A percentile compares a stretch with the other conserved stretches of the same genome.
Evolutionary conservation across 2,888 invertebrate species (phyloP).

Genomic region (Cloeon dipterum): DNA sequence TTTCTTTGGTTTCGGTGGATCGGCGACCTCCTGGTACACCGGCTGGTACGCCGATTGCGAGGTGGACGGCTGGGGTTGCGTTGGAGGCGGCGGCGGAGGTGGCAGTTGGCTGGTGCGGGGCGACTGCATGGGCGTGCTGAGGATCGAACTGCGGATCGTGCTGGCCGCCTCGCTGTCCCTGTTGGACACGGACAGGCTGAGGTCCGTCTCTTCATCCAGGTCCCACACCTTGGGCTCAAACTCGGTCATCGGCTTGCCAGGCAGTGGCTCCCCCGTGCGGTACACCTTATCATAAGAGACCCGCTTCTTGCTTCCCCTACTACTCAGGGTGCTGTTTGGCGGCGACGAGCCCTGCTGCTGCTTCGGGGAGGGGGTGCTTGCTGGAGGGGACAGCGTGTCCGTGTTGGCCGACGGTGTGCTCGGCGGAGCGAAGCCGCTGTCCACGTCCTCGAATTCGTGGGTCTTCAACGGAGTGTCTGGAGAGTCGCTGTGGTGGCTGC

Average conservation of each 20-base stretch:
- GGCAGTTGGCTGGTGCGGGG: not conserved
- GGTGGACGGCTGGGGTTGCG: not conserved
- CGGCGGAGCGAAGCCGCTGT: not conserved
- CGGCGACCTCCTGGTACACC: not conserved
- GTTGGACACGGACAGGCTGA: not conserved
- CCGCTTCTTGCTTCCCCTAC: slow-evolving; percentile 12
- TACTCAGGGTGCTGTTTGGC: not conserved
- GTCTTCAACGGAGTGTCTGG: not conserved
- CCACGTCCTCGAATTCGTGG: slow-evolving; percentile 1
- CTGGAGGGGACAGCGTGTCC: not conserved
- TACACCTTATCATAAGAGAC: slow-evolving; percentile 61
- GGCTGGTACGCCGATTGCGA: not conserved
- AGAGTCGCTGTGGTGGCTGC: not conserved
- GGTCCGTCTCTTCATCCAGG: slow-evolving; percentile 24
- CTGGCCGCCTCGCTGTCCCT: not conserved
- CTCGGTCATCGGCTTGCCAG: slow-evolving; percentile 45
- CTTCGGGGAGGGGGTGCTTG: not conserved
- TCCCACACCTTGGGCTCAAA: slow-evolving; percentile 67
- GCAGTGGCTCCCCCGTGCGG: slow-evolving; percentile 61
- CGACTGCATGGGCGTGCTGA: not conserved
- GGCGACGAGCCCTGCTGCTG: not conserved
- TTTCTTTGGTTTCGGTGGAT: not conserved
- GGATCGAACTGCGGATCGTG: not conserved
- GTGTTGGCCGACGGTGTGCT: not conserved
- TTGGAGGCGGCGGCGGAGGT: not conserved